A percentile compares a stretch with the other conserved stretches of the same genome.
Conservation (phyloP, 2,797 vertebrate species). For the Pelochelys cantorii region DNA sequence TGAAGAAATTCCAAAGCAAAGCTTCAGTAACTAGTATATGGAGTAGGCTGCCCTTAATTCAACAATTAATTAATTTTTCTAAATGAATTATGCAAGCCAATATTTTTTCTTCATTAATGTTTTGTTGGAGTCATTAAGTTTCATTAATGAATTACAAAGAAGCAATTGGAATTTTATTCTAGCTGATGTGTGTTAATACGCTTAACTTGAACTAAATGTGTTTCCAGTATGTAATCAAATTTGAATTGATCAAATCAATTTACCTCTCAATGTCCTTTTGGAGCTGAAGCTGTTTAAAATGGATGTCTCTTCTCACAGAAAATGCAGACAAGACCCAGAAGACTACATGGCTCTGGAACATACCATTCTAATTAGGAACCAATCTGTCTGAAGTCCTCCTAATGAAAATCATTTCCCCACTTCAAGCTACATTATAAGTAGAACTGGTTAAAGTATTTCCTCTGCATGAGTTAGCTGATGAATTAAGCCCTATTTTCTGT, state of each 20-base stretch:
- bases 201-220: constrained; percentile 78
- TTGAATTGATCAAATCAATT: constrained; percentile 81
- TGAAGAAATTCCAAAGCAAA: constrained; percentile 77
- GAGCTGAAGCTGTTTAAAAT: constrained; percentile 65
- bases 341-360: neutral
- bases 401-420: neutral
- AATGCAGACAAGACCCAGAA: constrained; percentile 49
- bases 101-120: constrained; percentile 84
- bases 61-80: constrained; percentile 85
- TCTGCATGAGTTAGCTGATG: constrained; percentile 31
- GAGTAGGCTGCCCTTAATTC: constrained; percentile 79
- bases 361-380: constrained; percentile 42
- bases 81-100: constrained; percentile 84
- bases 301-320: constrained; percentile 55
- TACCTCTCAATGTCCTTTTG: constrained; percentile 70
- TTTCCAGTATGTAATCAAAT: constrained; percentile 79
- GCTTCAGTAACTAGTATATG: constrained; percentile 75
- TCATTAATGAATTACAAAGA: constrained; percentile 82
- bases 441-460: constrained; percentile 45
- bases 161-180: constrained; percentile 77
- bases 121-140: constrained; percentile 82
- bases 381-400: constrained; percentile 14
- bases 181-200: constrained; percentile 75
- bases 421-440: constrained; percentile 40
- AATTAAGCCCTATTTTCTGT: constrained; percentile 12